Evolutionary conservation across 1,140 invertebrate genomes (phyloP), one percentile per base, ranked within the genome.

Genomic region (Calycopis cecrops): DNA sequence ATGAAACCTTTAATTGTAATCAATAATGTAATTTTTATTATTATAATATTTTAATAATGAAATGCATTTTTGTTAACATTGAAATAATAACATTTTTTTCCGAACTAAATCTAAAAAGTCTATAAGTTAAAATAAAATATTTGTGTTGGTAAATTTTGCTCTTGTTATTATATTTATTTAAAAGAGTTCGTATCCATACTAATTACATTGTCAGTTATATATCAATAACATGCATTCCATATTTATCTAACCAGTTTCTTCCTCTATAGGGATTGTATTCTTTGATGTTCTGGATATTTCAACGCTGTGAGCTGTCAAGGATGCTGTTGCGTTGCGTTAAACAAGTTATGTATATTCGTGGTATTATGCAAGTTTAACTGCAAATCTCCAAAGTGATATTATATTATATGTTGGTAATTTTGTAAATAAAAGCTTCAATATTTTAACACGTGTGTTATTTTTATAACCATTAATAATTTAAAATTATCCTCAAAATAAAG

Each of bases 391-490:
- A 86, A 83, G 83, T 85, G 83, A 86, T 85, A 85, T 82, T 83
- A 82, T 82, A 85, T 82, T 83, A 82, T 82, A 85, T 83, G 83
- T 86, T 86, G 79, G 70, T 85, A 86, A 84, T 86, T 86, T 86
- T 86, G 83, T 86, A 86, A 86, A 86, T 86, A 86, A 86, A 86
- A 85, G 83, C 83, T 86, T 86, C 83, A 73, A 86, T 76, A 83
- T 86, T 85, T 86, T 78, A 76, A 62, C 49, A 60, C 34, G 62
- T 72, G 60, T 72, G 62, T 71, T 65, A 63, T 67, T 71, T 73
- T 47, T 28, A 28, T 28, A 28, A 28, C 21, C 6, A 28, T 6
- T n/a, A n/a, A 28, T 28, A 28, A 2, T 6, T 28, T 6, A 28
- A 6, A 3, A 4, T 10, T 8, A 3, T 8, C 35, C 9, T 35